Percentiles rank a stretch among this genome's conserved stretches.
These are phyloP conservation scores for Chiridota heheva DNA, from an alignment of 35 echinoderm and acorn worm species.

Conservation along the genomic window DNA sequence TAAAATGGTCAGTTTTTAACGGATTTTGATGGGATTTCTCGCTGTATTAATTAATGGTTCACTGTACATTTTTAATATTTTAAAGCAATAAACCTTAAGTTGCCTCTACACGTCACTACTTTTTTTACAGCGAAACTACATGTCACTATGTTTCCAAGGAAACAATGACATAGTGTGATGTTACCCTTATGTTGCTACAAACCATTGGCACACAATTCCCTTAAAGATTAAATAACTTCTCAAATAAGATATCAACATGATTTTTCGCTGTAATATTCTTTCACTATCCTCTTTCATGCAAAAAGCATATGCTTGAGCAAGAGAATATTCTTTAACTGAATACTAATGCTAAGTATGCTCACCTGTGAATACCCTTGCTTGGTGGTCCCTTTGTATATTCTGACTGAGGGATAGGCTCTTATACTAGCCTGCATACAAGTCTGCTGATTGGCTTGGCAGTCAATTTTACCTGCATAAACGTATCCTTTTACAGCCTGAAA, in stretches of 20 bases:
- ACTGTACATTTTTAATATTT: too few species aligned
- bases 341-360: neutral
- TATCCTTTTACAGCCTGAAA: conserved; percentile 71
- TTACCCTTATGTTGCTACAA: too few species aligned
- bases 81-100: too few species aligned
- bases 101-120: too few species aligned
- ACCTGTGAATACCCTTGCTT: conserved; percentile 79
- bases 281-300: neutral
- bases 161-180: too few species aligned
- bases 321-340: neutral
- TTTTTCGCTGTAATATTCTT: neutral
- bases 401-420: conserved; percentile 73
- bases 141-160: too few species aligned
- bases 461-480: conserved; percentile 79
- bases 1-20: too few species aligned
- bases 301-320: neutral
- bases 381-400: conserved; percentile 85
- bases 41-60: too few species aligned
- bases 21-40: too few species aligned
- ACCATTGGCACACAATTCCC: too few species aligned
- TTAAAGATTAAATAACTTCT: neutral
- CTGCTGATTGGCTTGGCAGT: conserved; percentile 67
- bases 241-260: neutral
- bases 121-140: too few species aligned
- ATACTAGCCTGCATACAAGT: conserved; percentile 85